Evolutionary conservation across 1,140 invertebrate species (phyloP).

Genomic region (Venustaconcha ellipsiformis): DNA sequence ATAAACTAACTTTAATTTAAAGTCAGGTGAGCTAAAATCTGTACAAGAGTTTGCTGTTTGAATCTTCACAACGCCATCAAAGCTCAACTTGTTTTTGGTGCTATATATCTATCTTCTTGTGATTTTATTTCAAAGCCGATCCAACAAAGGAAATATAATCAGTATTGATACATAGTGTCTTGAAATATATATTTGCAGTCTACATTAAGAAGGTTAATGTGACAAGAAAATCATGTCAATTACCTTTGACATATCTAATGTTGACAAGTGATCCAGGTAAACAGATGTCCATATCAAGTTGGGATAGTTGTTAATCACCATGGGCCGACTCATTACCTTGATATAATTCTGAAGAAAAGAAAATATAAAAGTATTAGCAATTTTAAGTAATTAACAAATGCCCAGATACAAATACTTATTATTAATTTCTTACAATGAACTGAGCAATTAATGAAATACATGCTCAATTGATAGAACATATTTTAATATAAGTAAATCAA

Average conservation of each 20-base stretch:
- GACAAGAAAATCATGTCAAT: neutral
- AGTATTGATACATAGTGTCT: no score
- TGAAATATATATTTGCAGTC: no score
- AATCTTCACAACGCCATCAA: no score
- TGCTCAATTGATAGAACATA: neutral
- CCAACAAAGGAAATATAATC: no score
- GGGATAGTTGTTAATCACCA: constrained; percentile 48
- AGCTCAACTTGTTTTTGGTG: no score
- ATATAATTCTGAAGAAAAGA: constrained; percentile 61
- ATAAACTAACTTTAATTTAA: no score
- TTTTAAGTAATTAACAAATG: neutral
- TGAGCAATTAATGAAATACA: constrained; percentile 1
- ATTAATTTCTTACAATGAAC: neutral
- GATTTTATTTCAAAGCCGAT: no score
- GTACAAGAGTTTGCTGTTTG: no score
- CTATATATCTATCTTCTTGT: no score
- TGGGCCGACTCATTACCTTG: constrained; percentile 63
- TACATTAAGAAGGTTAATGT: no score
- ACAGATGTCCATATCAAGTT: constrained; percentile 63
- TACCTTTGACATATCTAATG: constrained; percentile 7
- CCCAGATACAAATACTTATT: neutral
- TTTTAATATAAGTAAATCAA: no score
- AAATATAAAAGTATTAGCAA: neutral
- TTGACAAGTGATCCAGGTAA: constrained; percentile 42
- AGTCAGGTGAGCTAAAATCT: no score